Conservation (phyloP, 2,113 vertebrate species). For the Nansenia antarctica region DNA sequence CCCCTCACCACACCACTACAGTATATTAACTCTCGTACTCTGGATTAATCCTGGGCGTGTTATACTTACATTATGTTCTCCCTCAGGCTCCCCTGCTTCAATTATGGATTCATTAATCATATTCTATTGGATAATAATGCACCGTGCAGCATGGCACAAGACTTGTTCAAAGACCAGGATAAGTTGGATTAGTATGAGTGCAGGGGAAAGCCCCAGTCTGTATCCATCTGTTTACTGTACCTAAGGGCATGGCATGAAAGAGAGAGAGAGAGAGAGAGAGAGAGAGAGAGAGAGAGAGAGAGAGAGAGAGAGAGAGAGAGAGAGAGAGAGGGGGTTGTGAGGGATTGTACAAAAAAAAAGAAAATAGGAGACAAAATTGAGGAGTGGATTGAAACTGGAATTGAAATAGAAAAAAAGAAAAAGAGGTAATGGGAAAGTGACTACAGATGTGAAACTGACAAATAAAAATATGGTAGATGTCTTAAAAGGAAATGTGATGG, state of each 20-base stretch:
- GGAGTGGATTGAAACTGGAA: conserved; percentile 22
- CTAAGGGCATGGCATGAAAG: no score
- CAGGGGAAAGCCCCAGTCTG: conserved; percentile 31
- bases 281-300: no score
- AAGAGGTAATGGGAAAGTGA: conserved; percentile 19
- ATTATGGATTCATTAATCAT: conserved; percentile 36
- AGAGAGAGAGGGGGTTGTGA: conserved; percentile 51
- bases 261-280: no score
- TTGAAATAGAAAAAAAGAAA: conserved; percentile 30
- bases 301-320: no score
- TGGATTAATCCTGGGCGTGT: not conserved
- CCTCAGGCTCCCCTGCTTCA: conserved; percentile 10
- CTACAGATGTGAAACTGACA: conserved; percentile 36
- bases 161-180: conserved; percentile 47
- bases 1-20: not conserved
- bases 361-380: conserved; percentile 36
- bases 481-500: conserved; percentile 21
- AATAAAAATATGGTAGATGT: conserved; percentile 35
- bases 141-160: conserved; percentile 19
- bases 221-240: conserved; percentile 47
- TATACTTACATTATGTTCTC: not conserved
- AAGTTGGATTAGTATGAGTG: conserved; percentile 55
- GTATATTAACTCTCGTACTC: not conserved
- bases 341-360: conserved; percentile 61
- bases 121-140: conserved; percentile 36